Conservation (phyloP, 2,113 vertebrate genomes). For the Rhipidura dahli region DNA sequence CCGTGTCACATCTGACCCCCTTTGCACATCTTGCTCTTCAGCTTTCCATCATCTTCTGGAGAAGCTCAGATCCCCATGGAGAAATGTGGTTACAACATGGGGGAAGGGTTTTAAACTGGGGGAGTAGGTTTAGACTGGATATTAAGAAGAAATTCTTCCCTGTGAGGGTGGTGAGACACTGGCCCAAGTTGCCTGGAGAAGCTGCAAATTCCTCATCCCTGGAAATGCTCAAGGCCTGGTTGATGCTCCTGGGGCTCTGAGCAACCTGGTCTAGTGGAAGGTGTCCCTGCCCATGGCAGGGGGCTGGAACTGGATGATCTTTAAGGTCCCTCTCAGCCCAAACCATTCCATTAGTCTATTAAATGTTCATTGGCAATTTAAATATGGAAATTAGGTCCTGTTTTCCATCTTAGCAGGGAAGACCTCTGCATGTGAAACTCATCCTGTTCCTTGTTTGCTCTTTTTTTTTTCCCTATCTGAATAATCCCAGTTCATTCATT, state of each 20-base stretch:
- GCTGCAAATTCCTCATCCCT: background rate
- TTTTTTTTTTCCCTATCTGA: background rate
- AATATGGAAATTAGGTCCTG: background rate
- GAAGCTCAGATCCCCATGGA: background rate
- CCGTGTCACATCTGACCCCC: background rate
- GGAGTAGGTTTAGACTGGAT: background rate
- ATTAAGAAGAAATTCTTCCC: background rate
- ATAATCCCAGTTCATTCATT: background rate
- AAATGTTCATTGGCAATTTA: background rate
- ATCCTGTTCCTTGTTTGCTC: fast-evolving
- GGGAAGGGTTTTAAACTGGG: background rate
- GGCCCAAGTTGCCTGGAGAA: background rate
- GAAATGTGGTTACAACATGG: background rate
- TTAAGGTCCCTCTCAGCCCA: background rate
- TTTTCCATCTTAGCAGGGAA: background rate
- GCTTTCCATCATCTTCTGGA: background rate
- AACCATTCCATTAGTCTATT: background rate
- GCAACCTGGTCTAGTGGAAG: background rate
- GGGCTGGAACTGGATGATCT: background rate
- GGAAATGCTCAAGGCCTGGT: background rate
- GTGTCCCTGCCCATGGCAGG: background rate
- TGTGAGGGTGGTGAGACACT: background rate
- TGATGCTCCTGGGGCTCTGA: background rate
- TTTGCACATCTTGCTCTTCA: background rate
- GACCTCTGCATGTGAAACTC: background rate